Conservation (phyloP, 2,113 vertebrate genomes). For the Oncorhynchus masou region DNA sequence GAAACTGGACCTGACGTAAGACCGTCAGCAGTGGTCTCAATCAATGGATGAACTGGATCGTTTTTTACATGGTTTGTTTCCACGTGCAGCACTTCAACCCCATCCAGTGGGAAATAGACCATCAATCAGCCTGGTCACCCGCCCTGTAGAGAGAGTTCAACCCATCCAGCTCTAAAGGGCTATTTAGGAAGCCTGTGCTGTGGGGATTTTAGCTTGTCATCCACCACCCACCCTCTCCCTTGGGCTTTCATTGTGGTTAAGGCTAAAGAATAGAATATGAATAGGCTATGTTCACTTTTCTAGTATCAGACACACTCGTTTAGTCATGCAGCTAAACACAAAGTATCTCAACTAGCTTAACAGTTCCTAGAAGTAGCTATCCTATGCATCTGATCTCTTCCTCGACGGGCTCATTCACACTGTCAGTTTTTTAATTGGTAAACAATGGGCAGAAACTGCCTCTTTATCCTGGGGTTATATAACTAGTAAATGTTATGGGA, state of each 20-base stretch:
- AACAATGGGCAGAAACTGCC: slow-evolving; percentile 1
- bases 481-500: slow-evolving; percentile 33
- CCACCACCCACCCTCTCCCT: not conserved
- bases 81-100: slow-evolving; percentile 28
- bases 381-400: not conserved
- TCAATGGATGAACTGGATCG: slow-evolving; percentile 30
- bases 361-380: not conserved
- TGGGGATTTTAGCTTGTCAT: not conserved
- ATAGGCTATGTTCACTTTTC: not conserved
- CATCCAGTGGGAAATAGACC: slow-evolving; percentile 26
- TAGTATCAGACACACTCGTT: not conserved
- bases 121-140: slow-evolving; percentile 17
- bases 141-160: not conserved
- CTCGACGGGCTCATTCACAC: slow-evolving; percentile 3
- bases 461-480: slow-evolving; percentile 21
- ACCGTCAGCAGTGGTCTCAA: slow-evolving; percentile 24
- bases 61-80: slow-evolving; percentile 31
- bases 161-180: not conserved
- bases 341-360: not conserved
- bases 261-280: not conserved
- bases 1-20: slow-evolving; percentile 18
- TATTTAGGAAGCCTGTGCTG: not conserved
- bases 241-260: not conserved
- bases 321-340: not conserved
- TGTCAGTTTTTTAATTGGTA: not conserved